Base-by-base conservation (phyloP, 2,888 invertebrate genomes). In the Brenthis ino region DNA sequence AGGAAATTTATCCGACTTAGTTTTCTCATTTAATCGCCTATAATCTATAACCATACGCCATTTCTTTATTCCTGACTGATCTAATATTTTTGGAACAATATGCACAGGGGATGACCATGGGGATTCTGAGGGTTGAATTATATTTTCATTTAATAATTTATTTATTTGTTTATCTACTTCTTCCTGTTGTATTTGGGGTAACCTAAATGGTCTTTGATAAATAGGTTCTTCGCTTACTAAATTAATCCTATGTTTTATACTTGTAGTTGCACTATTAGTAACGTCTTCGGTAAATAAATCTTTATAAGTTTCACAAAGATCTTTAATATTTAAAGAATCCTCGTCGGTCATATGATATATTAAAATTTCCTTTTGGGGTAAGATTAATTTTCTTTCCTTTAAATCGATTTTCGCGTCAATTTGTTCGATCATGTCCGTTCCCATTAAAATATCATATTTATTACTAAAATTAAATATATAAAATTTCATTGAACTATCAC, bases 111-210 rank as follows among this genome's bases (percentile, higher is more conserved):
- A 71, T 28, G 67, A 67, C 74, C 74, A 75, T 0, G 76, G 75
- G 6, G 74, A 76, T 8, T 57, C 57, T 33, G 70, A 72, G 16
- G 69, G 68, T 28, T 57, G 28, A 14, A 77, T 75, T 8, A 77
- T 74, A 8, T 70, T 72, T 37, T 77, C 67, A 37, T 70, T 57
- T 48, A 75, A 48, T 8, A 77, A 11, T 28, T 75, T 67, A 11
- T 76, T 61, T 8, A 76, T 57, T 67, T 76, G 75, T n/a, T 57
- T 72, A 28, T 73, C 65, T 14, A 77, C 73, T 72, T 77, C 76
- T 24, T 61, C 13, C 2, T 28, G 20, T 64, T 64, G 64, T 48
- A 55, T 28, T 13, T 55, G 64, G 1, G 64, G 8, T 24, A 55
- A 55, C 20, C 55, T 55, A 8, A 55, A 64, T 4, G 6, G 43